Percentiles rank a stretch among this genome's conserved stretches.
Evolutionary conservation across 2,888 invertebrate species (phyloP).

Genomic region (Eudemis profundana): DNA sequence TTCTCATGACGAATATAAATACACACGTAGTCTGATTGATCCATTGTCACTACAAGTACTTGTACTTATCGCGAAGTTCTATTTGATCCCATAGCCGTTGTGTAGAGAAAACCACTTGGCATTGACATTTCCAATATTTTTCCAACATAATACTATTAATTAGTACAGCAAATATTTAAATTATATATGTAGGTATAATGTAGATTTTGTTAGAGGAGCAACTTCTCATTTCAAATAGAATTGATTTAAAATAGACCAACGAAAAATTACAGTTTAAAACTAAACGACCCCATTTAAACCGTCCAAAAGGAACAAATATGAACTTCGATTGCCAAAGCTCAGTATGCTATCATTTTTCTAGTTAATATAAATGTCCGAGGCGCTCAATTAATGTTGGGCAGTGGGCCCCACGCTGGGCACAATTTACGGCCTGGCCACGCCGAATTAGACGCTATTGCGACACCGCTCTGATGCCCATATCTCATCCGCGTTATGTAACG

Average conservation of each 20-base stretch:
- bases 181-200: too few relatives aligned
- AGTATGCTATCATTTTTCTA: slow-evolving; percentile 49
- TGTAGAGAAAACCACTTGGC: too few relatives aligned
- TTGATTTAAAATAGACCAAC: neutral
- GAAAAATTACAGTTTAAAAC: slow-evolving; percentile 8
- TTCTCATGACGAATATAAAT: too few relatives aligned
- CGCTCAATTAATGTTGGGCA: slow-evolving; percentile 66
- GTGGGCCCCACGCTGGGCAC: slow-evolving; percentile 72
- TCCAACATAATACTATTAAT: too few relatives aligned
- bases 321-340: slow-evolving; percentile 21
- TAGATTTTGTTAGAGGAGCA: too few relatives aligned
- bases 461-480: slow-evolving; percentile 16
- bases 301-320: slow-evolving; percentile 24
- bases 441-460: slow-evolving; percentile 58
- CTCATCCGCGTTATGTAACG: slow-evolving; percentile 30
- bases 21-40: too few relatives aligned
- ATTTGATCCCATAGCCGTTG: too few relatives aligned
- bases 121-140: too few relatives aligned
- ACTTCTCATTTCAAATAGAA: neutral
- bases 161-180: too few relatives aligned
- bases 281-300: slow-evolving; percentile 13
- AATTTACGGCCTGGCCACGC: slow-evolving; percentile 64
- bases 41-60: too few relatives aligned
- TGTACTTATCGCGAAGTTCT: too few relatives aligned
- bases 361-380: slow-evolving; percentile 64